These are phyloP conservation scores for Hoplostethus atlanticus DNA, from an alignment of 2,797 vertebrate species.

Conservation along the genomic window DNA sequence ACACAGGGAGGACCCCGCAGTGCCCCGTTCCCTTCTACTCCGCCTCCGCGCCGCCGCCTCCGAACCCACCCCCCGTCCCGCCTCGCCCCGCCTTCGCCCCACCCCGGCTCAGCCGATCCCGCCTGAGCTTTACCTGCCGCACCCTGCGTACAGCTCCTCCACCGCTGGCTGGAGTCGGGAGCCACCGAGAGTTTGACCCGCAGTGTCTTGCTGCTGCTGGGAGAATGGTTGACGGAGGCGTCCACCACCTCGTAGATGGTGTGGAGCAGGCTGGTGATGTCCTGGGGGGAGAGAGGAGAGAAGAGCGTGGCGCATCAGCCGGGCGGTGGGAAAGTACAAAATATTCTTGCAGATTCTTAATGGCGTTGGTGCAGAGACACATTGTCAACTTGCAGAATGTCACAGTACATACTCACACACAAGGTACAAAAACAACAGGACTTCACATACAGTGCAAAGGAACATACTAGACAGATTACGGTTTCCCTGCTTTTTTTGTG, in stretches of 20 bases:
- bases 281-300: constrained; percentile 77
- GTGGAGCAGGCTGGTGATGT: constrained; percentile 98
- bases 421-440: no score
- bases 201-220: constrained; percentile 95
- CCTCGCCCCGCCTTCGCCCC: neutral
- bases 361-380: no score
- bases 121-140: constrained; percentile 83
- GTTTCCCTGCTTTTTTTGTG: neutral
- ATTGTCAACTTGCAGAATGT: no score
- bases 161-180: constrained; percentile 93
- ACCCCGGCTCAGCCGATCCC: neutral
- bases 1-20: constrained; percentile 60
- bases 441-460: no score
- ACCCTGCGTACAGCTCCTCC: constrained; percentile 88
- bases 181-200: constrained; percentile 96
- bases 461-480: neutral
- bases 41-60: constrained; percentile 18
- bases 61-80: neutral
- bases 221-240: constrained; percentile 97
- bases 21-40: constrained; percentile 37
- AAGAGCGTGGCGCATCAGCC: neutral
- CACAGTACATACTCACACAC: no score
- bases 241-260: constrained; percentile 99
- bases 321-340: no score
- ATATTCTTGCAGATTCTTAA: no score